Evolutionary conservation across 53 echinoderm and acorn worm species (phyloP), one percentile per base, ranked within the genome.

Genomic region (Mesocentrotus franciscanus): DNA sequence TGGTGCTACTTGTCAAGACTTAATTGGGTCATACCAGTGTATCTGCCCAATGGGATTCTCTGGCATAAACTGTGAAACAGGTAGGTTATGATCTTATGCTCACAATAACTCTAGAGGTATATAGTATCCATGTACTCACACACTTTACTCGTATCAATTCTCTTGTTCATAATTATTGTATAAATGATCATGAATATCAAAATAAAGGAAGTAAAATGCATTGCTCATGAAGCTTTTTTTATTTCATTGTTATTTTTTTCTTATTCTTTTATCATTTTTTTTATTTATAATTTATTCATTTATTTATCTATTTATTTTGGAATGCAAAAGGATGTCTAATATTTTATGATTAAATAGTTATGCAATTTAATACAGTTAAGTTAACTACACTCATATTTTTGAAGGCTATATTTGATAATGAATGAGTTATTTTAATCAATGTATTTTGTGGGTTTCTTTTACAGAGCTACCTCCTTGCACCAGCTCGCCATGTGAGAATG

Each of bases 401-500:
- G 68, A 68, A 68, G 24, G 22, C 68, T 68, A 4, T 68, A 68
- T 68, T 32, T 6, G 24, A 60, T 59, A 57, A 59, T 57, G 22
- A 3, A 56, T 56, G 55, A 59, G 56, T 9, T 10, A 90, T 27
- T 14, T 35, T 85, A 49, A 85, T 4, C 39, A 57, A 2, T 90
- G 60, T 56, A 85, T 36, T 39, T 16, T 91, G 59, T 90, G 59
- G 68, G 7, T 56, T 64, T 10, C n/a, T 85, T 58, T 57, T 66
- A 14, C 39, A 91, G 91, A 91, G 10, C 97, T 95, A 8, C 68
- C 94, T 27, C 87, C 95, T 1, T 96, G 97, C 74, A 78, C 11
- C 55, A 94, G 96, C 61, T 90, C 70, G 17, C 97, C 97, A 12
- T 97, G 97, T 74, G 76, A 74, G 92, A 97, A 97, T 61, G 96